A percentile compares a stretch with the other conserved stretches of the same genome.
phyloP scores from a whole-genome alignment of 2,113 vertebrate genomes.

The Pavo muticus region DNA sequence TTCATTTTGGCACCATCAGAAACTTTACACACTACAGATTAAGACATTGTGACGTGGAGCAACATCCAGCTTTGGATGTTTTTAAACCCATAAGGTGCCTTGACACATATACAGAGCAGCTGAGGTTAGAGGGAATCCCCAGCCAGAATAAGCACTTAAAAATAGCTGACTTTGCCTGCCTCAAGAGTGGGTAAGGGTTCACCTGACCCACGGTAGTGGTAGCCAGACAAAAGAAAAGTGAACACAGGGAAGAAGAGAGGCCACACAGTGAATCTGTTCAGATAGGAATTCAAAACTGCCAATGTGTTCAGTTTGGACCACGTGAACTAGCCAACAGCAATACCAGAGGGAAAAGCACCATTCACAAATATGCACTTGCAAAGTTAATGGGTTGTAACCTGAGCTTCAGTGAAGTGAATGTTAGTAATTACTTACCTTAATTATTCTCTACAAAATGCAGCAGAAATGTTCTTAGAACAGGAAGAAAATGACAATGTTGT shows the following conservation, averaged over 20 bases:
- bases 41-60: not conserved
- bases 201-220: not conserved
- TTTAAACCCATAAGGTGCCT: not conserved
- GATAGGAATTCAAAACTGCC: not conserved
- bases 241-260: not conserved
- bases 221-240: not conserved
- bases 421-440: not conserved
- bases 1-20: not conserved
- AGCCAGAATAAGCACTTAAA: not conserved
- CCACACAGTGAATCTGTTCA: not conserved
- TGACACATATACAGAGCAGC: not conserved
- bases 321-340: not conserved
- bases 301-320: not conserved
- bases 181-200: not conserved
- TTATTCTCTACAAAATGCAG: not conserved
- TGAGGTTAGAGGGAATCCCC: not conserved
- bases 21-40: not conserved
- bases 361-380: fast-evolving
- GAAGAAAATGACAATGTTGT: not conserved
- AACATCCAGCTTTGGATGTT: not conserved
- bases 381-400: not conserved
- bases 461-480: not conserved
- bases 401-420: not conserved
- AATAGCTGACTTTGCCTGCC: not conserved
- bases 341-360: not conserved